Evolutionary conservation across 2,113 vertebrate genomes (phyloP).

Genomic region (Tupaia tana): DNA sequence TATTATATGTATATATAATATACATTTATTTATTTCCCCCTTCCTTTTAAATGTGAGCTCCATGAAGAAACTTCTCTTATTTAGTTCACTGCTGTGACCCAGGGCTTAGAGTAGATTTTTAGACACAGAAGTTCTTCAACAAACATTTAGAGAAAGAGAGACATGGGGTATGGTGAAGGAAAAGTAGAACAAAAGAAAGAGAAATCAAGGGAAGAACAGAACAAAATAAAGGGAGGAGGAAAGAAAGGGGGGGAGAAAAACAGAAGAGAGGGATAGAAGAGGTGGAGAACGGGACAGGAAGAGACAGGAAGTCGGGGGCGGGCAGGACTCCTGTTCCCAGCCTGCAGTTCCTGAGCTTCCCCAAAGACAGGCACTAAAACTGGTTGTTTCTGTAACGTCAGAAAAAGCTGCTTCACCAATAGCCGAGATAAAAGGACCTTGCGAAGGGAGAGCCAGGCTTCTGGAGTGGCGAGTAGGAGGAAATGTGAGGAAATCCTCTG

Average conservation of each 20-base stretch:
- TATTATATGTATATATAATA: no score
- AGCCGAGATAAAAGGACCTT: slow-evolving; percentile 6
- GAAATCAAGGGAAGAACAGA: accelerated
- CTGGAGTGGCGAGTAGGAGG: slow-evolving; percentile 22
- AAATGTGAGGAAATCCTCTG: slow-evolving; percentile 36
- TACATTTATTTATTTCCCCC: no score
- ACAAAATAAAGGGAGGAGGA: not conserved
- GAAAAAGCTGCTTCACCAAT: not conserved
- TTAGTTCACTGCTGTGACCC: not conserved
- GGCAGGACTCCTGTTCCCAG: not conserved
- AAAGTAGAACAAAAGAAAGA: not conserved
- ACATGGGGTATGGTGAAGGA: accelerated
- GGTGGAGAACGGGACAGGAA: not conserved
- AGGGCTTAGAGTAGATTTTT: not conserved
- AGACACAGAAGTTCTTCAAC: not conserved
- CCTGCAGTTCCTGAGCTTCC: not conserved
- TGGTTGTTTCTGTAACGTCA: not conserved
- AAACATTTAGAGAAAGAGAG: not conserved
- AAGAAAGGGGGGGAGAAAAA: no score
- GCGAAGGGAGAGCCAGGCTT: not conserved
- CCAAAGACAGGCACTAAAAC: not conserved
- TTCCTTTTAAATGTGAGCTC: not conserved
- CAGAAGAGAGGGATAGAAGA: no score
- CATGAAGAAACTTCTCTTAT: not conserved
- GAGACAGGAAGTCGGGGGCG: no score